Evolutionary conservation across 1,140 invertebrate genomes (phyloP), one percentile per base, ranked within the genome.

Genomic region (Leptopilina clavipes): DNA sequence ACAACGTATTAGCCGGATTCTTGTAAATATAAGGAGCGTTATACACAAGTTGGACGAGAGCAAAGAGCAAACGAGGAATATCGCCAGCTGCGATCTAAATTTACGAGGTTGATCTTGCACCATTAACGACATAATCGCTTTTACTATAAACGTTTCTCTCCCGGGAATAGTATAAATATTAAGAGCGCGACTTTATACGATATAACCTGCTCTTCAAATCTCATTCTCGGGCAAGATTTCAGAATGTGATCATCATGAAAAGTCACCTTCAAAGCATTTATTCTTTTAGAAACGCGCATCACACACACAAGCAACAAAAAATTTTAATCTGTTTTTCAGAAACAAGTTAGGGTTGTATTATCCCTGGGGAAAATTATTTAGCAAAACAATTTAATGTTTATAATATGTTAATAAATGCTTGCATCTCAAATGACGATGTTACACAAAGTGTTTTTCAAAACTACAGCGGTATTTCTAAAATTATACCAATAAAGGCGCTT

Each of bases 61-160:
- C 22, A 52, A 78, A 78, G 73, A 74, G 79, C 81, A 44, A 45
- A 78, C 37, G 76, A 75, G 70, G 76, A 70, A 56, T 59, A 77
- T 70, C 76, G 76, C 76, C 75, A 75, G 17, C 78, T 40, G 74
- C 71, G 73, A 77, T 80, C 81, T 76, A 79, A 82, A 77, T 82
- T 82, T 65, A 80, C 74, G 74, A 80, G 75, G 74, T 73, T 70
- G 76, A 80, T 80, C 76, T 73, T 73, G 77, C 77, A 71, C 79
- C 78, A 82, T 80, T 82, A 80, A 78, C 79, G 76, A 81, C 76
- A 81, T 82, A 81, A 83, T 83, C 81, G 81, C 76, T 79, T 83
- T 75, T 71, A 76, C 79, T 83, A 81, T 81, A 81, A 83, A 75
- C 72, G 74, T 76, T 40, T 9, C 37, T 37, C 76, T 79, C 79